Percentiles rank a stretch among this genome's conserved stretches.
Evolutionary conservation across 2,797 vertebrate genomes (phyloP).

Genomic region (Anableps anableps): DNA sequence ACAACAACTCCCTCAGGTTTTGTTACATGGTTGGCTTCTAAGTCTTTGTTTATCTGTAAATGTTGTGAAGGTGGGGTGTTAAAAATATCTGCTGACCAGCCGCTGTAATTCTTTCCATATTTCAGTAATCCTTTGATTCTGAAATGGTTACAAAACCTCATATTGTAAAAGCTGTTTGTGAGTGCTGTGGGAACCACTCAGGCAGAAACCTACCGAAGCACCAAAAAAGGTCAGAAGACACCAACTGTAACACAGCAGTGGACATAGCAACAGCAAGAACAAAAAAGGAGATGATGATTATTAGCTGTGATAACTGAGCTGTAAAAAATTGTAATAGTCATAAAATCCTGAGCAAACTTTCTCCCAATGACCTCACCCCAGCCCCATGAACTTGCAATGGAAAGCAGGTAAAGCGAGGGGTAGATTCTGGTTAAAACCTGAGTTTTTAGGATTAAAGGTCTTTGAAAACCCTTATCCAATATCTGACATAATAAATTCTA

Average conservation of each 20-base stretch:
- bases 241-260: slow-evolving; percentile 1
- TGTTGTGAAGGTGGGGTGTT: slow-evolving; percentile 21
- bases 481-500: no score
- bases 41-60: slow-evolving; percentile 11
- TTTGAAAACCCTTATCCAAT: no score
- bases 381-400: not conserved
- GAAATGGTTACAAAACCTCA: slow-evolving; percentile 9
- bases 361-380: no score
- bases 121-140: slow-evolving; percentile 24
- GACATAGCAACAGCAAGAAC: not conserved
- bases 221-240: slow-evolving; percentile 23
- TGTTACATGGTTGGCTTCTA: slow-evolving; percentile 20
- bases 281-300: not conserved
- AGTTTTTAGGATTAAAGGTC: no score
- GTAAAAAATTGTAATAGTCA: not conserved
- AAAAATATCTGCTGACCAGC: slow-evolving; percentile 59
- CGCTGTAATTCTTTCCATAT: slow-evolving; percentile 45
- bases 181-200: slow-evolving; percentile 13
- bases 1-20: slow-evolving; percentile 22
- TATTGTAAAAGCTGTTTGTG: slow-evolving; percentile 20
- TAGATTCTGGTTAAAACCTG: not conserved
- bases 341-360: not conserved
- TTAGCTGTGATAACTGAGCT: not conserved
- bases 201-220: not conserved
- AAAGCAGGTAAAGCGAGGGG: not conserved